Evolutionary conservation across 2,888 invertebrate genomes (phyloP).

Genomic region (Rotaria socialis): DNA sequence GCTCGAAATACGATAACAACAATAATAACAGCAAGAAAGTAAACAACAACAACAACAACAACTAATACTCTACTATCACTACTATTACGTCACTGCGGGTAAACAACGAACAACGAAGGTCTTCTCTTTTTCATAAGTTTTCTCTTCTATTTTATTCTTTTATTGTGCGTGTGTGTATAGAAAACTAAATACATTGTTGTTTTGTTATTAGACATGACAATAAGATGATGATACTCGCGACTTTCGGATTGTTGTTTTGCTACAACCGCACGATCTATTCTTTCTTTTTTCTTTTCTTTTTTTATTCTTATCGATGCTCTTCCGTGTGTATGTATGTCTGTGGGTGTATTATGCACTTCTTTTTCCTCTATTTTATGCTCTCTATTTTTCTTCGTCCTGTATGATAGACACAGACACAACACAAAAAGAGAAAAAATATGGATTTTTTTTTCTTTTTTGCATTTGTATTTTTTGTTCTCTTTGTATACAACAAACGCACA

Average conservation of each 20-base stretch:
- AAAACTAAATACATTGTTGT: neutral
- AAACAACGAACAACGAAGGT: constrained; percentile 7
- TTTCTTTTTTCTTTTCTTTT: neutral
- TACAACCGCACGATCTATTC: neutral
- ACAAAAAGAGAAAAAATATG: neutral
- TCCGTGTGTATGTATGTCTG: neutral
- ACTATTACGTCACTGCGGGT: neutral
- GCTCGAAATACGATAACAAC: no score
- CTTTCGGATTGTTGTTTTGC: neutral
- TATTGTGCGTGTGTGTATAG: neutral
- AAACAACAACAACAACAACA: no score
- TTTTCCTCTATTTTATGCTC: neutral
- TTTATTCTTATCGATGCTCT: constrained; percentile 24
- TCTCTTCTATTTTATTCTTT: neutral
- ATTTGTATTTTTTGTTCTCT: constrained; percentile 17
- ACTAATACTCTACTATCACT: no score
- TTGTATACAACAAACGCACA: neutral
- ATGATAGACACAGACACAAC: constrained; percentile 20
- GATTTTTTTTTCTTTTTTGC: neutral
- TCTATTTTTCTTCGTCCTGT: neutral
- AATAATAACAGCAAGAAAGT: no score
- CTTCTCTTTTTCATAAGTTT: no score
- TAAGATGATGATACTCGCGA: neutral
- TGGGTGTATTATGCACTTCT: neutral
- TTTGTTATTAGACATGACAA: neutral